A percentile compares a stretch with the other conserved stretches of the same genome.
These are phyloP conservation scores for Drosophila stalkeri DNA, from an alignment of 2,888 invertebrate genomes.

Conservation along the genomic window DNA sequence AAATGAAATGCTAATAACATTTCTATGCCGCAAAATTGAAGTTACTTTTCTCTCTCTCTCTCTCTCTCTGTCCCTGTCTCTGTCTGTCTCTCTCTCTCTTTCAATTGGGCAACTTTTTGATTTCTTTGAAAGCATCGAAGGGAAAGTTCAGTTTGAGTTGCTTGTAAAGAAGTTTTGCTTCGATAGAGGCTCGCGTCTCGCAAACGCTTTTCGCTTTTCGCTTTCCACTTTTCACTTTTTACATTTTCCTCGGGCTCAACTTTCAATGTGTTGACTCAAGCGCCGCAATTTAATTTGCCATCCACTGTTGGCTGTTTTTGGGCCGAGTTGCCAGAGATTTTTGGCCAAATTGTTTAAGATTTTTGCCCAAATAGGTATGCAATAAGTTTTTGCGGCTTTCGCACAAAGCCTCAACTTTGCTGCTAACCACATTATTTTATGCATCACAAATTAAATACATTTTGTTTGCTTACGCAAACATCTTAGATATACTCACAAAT, in stretches of 20 bases:
- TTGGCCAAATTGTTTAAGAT: slow-evolving; percentile 17
- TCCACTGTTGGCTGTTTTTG: slow-evolving; percentile 44
- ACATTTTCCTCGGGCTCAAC: slow-evolving; percentile 18
- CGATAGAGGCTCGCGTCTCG: slow-evolving; percentile 26
- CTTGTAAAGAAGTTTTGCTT: slow-evolving; percentile 25
- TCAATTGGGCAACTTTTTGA: slow-evolving; percentile 10
- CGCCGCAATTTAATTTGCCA: slow-evolving; percentile 62
- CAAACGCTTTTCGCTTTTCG: slow-evolving; percentile 36
- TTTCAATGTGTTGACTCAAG: slow-evolving; percentile 53
- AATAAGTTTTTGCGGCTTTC: slow-evolving; percentile 64
- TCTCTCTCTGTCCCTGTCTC: not conserved
- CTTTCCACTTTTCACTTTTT: slow-evolving; percentile 23
- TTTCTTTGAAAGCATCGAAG: slow-evolving; percentile 32
- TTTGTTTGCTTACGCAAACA: slow-evolving; percentile 43
- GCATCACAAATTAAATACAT: slow-evolving; percentile 68
- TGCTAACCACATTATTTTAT: slow-evolving; percentile 66
- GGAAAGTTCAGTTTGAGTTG: slow-evolving; percentile 20
- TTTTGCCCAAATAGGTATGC: slow-evolving; percentile 23
- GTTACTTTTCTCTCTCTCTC: slow-evolving; percentile 3
- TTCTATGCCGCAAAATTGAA: slow-evolving; percentile 8
- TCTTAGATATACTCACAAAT: slow-evolving; percentile 6
- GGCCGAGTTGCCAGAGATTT: slow-evolving; percentile 15
- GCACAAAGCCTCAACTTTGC: slow-evolving; percentile 46
- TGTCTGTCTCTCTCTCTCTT: not conserved
- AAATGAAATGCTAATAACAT: slow-evolving; percentile 39